Conservation (phyloP, 2,888 invertebrate genomes). For the Brachypalpus laphriformis region DNA sequence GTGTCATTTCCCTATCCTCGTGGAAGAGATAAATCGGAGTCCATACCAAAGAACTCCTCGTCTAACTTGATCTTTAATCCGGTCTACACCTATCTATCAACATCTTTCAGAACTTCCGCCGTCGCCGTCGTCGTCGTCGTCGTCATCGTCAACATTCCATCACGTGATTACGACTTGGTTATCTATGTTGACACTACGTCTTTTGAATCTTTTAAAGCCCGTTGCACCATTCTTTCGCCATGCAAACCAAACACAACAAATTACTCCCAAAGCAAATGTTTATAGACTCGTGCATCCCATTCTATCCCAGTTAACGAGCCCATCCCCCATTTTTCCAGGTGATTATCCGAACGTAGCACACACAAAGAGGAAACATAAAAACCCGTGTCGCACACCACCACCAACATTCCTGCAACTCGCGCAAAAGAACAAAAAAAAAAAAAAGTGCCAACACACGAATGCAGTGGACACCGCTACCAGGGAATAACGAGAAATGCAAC, state of each 20-base stretch:
- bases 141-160: constrained; percentile 22
- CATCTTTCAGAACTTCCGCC: neutral
- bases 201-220: constrained; percentile 53
- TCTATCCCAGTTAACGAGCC: constrained; percentile 61
- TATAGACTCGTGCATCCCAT: constrained; percentile 35
- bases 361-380: constrained; percentile 52
- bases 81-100: neutral
- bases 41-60: neutral
- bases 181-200: constrained; percentile 32
- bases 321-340: constrained; percentile 64
- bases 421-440: constrained; percentile 25
- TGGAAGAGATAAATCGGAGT: neutral
- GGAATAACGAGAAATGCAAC: constrained; percentile 45
- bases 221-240: constrained; percentile 39
- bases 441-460: constrained; percentile 35
- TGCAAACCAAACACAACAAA: neutral
- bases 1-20: neutral
- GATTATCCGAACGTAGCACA: constrained; percentile 62
- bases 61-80: neutral
- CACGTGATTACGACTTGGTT: constrained; percentile 40
- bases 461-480: neutral
- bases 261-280: constrained; percentile 52
- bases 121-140: neutral
- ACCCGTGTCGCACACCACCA: constrained; percentile 12
- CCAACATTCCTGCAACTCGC: constrained; percentile 23